These are phyloP conservation scores for Chaetops frenatus DNA, from an alignment of 2,113 vertebrate genomes.

Conservation along the genomic window DNA sequence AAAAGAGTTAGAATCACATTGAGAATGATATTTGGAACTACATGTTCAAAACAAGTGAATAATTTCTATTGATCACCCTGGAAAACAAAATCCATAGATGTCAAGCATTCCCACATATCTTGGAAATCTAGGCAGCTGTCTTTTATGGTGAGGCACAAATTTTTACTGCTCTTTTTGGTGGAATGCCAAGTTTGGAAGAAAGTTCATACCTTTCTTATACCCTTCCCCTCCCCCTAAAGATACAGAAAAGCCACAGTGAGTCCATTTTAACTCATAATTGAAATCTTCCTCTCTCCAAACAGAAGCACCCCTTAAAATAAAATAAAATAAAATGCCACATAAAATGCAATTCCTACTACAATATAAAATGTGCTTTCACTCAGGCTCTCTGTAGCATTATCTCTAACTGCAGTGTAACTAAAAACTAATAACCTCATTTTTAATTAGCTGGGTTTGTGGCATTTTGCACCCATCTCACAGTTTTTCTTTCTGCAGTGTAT, in stretches of 20 bases:
- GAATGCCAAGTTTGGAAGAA: not conserved
- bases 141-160: not conserved
- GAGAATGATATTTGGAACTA: not conserved
- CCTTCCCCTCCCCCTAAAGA: not conserved
- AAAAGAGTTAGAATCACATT: not conserved
- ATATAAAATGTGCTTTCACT: conserved; percentile 16
- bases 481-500: conserved; percentile 47
- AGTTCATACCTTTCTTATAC: not conserved
- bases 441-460: conserved; percentile 67
- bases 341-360: conserved; percentile 22
- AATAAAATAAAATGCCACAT: conserved; percentile 49
- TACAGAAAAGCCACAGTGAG: not conserved
- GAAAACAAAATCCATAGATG: not conserved
- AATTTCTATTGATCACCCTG: not conserved
- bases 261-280: not conserved
- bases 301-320: conserved; percentile 38
- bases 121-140: not conserved
- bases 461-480: conserved; percentile 46
- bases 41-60: not conserved
- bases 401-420: conserved; percentile 50
- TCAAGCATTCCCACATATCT: not conserved
- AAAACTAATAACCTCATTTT: conserved; percentile 70
- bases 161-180: not conserved
- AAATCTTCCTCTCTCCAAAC: not conserved
- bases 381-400: conserved; percentile 27